A percentile compares a stretch with the other conserved stretches of the same genome.
These are phyloP conservation scores for Asarcornis scutulata DNA, from an alignment of 2,113 vertebrate genomes.

Conservation along the genomic window DNA sequence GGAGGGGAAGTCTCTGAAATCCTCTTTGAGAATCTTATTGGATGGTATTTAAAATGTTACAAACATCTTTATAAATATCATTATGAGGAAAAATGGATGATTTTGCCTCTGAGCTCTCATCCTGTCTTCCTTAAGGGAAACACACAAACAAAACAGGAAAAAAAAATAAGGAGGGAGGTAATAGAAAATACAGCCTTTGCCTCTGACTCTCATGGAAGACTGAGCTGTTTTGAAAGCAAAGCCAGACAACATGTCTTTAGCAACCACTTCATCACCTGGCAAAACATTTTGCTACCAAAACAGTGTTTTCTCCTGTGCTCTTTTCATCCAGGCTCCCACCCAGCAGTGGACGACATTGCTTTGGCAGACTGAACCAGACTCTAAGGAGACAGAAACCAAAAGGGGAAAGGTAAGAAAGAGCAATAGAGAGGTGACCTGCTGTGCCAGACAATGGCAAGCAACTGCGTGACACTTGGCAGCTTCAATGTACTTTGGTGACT, in stretches of 20 bases:
- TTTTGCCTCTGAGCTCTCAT: background rate
- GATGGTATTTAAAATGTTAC: background rate
- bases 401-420: background rate
- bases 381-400: background rate
- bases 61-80: background rate
- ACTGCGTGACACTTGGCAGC: background rate
- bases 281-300: background rate
- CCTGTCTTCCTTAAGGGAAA: background rate
- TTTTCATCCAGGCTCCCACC: background rate
- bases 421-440: background rate
- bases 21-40: background rate
- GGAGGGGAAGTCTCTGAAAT: background rate
- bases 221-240: conserved; percentile 6
- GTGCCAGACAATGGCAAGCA: background rate
- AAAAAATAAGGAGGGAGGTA: background rate
- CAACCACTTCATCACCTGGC: background rate
- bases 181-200: conserved; percentile 26
- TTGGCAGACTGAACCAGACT: background rate
- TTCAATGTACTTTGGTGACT: background rate
- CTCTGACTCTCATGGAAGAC: background rate
- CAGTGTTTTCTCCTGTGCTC: background rate
- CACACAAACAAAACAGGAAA: background rate
- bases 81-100: background rate
- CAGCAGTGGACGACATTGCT: background rate
- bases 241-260: background rate